Conservation (phyloP, 30 jellyfish, hydroid and myxozoan species). For the Aurelia sp. region DNA sequence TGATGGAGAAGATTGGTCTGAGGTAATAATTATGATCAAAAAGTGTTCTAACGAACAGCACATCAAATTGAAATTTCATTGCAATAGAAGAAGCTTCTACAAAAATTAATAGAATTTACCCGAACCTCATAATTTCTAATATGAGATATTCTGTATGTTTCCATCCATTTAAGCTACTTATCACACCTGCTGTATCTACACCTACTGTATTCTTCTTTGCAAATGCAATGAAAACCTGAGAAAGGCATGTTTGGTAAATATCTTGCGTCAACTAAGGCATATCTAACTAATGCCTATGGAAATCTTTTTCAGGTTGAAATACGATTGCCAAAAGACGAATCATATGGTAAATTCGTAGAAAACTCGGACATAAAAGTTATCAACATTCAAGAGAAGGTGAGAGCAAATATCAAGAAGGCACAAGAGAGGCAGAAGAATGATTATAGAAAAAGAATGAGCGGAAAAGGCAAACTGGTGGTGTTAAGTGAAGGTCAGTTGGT, state of each 20-base stretch:
- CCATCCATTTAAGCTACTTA: too few relatives aligned
- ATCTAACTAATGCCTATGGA: neutral
- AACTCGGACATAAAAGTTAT: neutral
- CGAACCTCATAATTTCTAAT: too few relatives aligned
- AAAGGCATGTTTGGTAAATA: neutral
- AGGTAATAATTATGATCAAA: neutral
- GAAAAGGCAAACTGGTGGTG: neutral
- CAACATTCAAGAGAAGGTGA: constrained; percentile 4
- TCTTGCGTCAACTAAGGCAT: neutral
- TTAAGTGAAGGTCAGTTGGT: too few relatives aligned
- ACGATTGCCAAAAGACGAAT: neutral
- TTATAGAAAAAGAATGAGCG: neutral
- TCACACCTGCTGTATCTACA: neutral
- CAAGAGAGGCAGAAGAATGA: neutral
- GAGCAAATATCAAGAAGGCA: constrained; percentile 17
- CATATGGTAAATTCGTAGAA: neutral
- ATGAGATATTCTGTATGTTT: too few relatives aligned
- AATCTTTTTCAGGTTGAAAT: neutral
- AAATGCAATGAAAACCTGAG: neutral
- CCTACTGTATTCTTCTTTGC: too few relatives aligned
- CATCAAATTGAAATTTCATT: too few relatives aligned
- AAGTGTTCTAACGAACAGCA: neutral
- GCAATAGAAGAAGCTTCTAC: too few relatives aligned
- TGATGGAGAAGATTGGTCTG: constrained; percentile 9
- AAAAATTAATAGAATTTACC: too few relatives aligned